Evolutionary conservation across 2,113 vertebrate species (phyloP), one percentile per base, ranked within the genome.

Genomic region (Zosterops lateralis): DNA sequence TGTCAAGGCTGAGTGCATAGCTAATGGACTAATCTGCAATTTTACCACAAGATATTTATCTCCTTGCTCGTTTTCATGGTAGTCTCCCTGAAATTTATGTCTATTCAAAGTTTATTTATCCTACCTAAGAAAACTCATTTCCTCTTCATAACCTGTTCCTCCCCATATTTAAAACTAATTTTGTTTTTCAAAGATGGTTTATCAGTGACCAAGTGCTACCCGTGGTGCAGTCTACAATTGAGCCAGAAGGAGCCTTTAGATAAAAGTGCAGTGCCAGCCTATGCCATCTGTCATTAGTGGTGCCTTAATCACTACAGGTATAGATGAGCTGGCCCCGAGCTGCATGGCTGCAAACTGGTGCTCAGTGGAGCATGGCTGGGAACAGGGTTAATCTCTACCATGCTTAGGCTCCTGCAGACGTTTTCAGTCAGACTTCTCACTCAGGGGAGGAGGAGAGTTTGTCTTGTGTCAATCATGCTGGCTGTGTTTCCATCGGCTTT

Each of bases 1-100:
- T 84, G 66, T 89, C 57, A 91, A 78, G 89, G 29, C 67, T 92
- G 80, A 90, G 71, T 81, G 65, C 76, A 61, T 38, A 87, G 58
- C 65, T 94, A 84, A 84, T 65, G 45, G 54, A 29, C 48, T 90
- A 78, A 89, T 76, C 57, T 81, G 62, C 75, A 78, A 34, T 72
- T 84, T 87, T 72, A 84, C 80, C 58, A 71, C 83, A n/a, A 86
- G 56, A 25, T 22, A 53, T 61, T 75, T 72, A 74, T 72, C 58
- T 91, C 70, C n/a, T 79, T 71, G 42, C 66, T 87, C 31, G 2
- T 88, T 89, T 94, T 78, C 45, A 45, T 24, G 1, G 1, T 53
- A 57, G 54, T 61, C 29, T 83, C 54, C 57, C 62, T 87, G 81
- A 67, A 77, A 60, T 89, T 79, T 19, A 29, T 53, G 29, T 68